These are phyloP conservation scores for Hypotaenidia okinawae DNA, from an alignment of 2,797 vertebrate genomes.

Conservation along the genomic window DNA sequence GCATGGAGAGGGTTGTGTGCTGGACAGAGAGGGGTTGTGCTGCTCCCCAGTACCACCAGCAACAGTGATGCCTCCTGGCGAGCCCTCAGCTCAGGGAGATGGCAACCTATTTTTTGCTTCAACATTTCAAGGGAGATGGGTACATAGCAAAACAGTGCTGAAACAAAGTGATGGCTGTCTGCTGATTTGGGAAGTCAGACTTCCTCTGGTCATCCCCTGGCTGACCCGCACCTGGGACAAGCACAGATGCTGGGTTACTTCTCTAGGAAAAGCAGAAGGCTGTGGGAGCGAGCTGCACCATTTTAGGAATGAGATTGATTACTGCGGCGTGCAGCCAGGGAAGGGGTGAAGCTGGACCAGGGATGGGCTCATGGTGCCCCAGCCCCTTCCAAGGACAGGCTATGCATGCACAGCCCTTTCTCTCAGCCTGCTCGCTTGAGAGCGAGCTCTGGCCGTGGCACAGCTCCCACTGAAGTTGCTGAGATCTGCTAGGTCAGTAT, in stretches of 20 bases:
- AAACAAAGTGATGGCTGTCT: background rate
- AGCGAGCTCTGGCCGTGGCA: background rate
- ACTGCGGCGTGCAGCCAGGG: background rate
- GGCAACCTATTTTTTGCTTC: background rate
- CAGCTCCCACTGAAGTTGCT: background rate
- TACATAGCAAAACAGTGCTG: background rate
- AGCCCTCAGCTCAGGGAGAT: background rate
- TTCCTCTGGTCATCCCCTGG: background rate
- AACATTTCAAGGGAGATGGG: background rate
- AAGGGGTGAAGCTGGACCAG: background rate
- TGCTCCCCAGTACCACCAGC: background rate
- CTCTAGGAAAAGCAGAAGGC: background rate
- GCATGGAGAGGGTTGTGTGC: background rate
- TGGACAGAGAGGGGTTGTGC: background rate
- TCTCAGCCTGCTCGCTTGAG: accelerated
- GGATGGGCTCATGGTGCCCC: accelerated
- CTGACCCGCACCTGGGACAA: background rate
- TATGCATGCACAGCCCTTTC: background rate
- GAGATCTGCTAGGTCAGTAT: background rate
- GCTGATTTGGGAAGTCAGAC: background rate
- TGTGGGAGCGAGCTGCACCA: background rate
- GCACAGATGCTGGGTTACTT: background rate
- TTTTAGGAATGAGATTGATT: background rate
- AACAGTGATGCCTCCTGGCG: background rate
- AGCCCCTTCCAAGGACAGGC: background rate